These are phyloP conservation scores for Cygnus atratus DNA, from an alignment of 2,113 vertebrate species.

Conservation along the genomic window DNA sequence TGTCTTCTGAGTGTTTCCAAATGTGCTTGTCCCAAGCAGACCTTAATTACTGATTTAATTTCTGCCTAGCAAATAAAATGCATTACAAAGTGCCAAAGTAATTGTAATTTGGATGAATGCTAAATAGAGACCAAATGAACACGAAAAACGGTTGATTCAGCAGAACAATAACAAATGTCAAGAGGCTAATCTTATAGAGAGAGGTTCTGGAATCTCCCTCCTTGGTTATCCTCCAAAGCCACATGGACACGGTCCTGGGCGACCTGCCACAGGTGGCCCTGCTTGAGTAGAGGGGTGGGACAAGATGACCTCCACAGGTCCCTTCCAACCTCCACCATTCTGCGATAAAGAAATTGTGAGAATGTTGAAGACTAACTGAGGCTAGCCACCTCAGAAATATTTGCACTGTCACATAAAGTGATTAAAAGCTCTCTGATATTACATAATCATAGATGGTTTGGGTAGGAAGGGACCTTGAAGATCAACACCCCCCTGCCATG, in stretches of 20 bases:
- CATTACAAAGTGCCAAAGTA: background rate
- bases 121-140: background rate
- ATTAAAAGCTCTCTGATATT: background rate
- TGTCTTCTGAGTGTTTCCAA: fast-evolving
- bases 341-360: background rate
- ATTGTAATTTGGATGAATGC: background rate
- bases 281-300: background rate
- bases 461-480: no score
- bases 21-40: background rate
- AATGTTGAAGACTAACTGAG: background rate
- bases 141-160: background rate
- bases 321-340: background rate
- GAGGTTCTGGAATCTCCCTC: background rate
- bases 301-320: background rate
- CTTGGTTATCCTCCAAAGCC: background rate
- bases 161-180: background rate
- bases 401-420: background rate
- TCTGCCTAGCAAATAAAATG: background rate
- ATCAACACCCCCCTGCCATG: no score
- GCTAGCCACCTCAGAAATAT: background rate
- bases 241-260: background rate
- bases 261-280: background rate
- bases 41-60: background rate
- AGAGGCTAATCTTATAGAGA: background rate
- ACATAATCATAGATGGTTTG: background rate